These are phyloP conservation scores for Arion vulgaris DNA, from an alignment of 1,140 invertebrate genomes.

Conservation along the genomic window DNA sequence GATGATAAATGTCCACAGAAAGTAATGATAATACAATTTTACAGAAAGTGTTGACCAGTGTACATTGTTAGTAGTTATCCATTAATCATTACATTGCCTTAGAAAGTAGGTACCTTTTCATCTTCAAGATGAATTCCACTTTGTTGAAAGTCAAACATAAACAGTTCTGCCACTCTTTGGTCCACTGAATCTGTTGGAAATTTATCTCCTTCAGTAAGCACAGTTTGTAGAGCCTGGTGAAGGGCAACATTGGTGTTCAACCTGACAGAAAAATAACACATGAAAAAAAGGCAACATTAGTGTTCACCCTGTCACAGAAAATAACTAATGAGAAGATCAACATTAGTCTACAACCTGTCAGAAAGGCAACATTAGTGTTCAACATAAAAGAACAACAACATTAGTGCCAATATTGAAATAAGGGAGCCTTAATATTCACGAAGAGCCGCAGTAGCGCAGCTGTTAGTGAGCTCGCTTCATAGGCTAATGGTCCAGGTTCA, in stretches of 20 bases:
- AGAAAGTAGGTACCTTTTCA: constrained; percentile 71
- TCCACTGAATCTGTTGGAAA: constrained; percentile 82
- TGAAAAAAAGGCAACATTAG: background rate
- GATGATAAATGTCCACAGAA: too few relatives aligned
- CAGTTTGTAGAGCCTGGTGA: constrained; percentile 83
- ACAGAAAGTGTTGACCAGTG: too few relatives aligned
- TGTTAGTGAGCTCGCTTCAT: too few relatives aligned
- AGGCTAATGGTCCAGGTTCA: too few relatives aligned
- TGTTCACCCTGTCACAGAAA: background rate
- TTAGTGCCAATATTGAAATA: too few relatives aligned
- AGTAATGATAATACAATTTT: too few relatives aligned
- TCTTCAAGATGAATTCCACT: constrained; percentile 95
- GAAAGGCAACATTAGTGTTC: too few relatives aligned
- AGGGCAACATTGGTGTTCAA: constrained; percentile 91
- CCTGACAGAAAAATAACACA: constrained; percentile 50
- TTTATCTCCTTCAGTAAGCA: constrained; percentile 82
- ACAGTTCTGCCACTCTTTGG: constrained; percentile 87
- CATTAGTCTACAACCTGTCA: background rate
- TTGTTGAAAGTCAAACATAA: constrained; percentile 97
- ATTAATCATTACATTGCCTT: too few relatives aligned
- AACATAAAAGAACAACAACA: too few relatives aligned
- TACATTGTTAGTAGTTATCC: too few relatives aligned
- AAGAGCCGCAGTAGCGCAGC: too few relatives aligned
- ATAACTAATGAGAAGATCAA: background rate
- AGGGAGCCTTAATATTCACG: too few relatives aligned